phyloP scores from a whole-genome alignment of 2,888 invertebrate genomes.

The Anorthoa munda region DNA sequence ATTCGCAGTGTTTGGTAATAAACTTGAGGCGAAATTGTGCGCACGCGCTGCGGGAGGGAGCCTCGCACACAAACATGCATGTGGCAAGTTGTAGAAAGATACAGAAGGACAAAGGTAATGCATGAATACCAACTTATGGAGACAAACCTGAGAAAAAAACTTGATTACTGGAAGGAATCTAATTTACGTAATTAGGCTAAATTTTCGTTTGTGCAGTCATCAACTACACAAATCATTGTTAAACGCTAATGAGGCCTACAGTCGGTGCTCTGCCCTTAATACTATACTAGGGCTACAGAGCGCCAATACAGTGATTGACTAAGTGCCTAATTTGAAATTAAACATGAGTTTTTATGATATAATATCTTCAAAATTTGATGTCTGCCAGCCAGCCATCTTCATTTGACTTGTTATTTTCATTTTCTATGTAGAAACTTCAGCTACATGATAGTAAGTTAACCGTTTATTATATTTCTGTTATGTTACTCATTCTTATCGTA shows the following conservation, averaged over 20 bases:
- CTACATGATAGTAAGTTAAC: background rate
- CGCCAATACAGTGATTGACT: background rate
- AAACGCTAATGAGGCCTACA: slow-evolving; percentile 62
- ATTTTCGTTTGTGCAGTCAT: slow-evolving; percentile 33
- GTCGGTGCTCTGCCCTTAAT: slow-evolving; percentile 56
- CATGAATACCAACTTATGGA: background rate
- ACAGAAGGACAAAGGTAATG: slow-evolving; percentile 34
- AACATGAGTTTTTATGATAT: no score
- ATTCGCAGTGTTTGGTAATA: slow-evolving; percentile 74
- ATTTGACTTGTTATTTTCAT: background rate
- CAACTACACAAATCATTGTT: slow-evolving; percentile 57
- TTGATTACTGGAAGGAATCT: no score
- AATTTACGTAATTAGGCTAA: no score
- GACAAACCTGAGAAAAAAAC: background rate
- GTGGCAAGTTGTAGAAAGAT: background rate
- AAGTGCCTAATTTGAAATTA: no score
- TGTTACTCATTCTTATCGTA: slow-evolving; percentile 10
- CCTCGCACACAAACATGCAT: slow-evolving; percentile 32
- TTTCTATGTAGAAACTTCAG: background rate
- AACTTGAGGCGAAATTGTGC: slow-evolving; percentile 73
- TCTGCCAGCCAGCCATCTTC: background rate
- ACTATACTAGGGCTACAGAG: slow-evolving; percentile 40
- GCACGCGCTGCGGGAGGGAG: slow-evolving; percentile 74
- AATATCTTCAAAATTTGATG: no score
- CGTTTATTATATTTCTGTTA: slow-evolving; percentile 1